phyloP scores from a whole-genome alignment of 1,140 invertebrate species.

The Nasonia giraulti region DNA sequence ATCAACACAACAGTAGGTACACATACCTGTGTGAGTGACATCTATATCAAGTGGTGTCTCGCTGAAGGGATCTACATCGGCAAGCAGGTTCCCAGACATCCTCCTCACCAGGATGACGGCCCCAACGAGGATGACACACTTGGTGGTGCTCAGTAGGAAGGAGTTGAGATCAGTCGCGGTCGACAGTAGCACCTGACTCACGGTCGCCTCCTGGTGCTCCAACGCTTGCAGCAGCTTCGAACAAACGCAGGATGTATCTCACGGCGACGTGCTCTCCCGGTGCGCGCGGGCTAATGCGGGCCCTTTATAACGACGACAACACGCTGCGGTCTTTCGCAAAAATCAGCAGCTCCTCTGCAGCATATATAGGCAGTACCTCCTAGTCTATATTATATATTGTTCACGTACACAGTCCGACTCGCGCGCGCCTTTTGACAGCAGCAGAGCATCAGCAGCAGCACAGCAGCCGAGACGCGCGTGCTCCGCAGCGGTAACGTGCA shows the following conservation, averaged over 20 bases:
- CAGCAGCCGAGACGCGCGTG: not conserved
- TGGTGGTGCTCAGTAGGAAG: slow-evolving; percentile 8
- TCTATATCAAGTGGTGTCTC: slow-evolving; percentile 60
- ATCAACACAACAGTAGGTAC: not conserved
- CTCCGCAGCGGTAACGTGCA: not conserved
- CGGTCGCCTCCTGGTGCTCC: not conserved
- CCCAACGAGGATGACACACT: slow-evolving; percentile 27
- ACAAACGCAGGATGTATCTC: not conserved
- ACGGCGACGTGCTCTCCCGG: not conserved
- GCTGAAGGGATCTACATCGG: slow-evolving; percentile 64
- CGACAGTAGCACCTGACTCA: not conserved
- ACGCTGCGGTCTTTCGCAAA: not conserved
- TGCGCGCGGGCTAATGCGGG: no score
- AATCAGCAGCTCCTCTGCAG: not conserved
- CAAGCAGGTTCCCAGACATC: slow-evolving; percentile 59
- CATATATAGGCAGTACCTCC: no score
- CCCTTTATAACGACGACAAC: not conserved
- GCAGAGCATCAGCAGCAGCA: not conserved
- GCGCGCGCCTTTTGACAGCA: not conserved
- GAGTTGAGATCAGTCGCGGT: slow-evolving; percentile 20
- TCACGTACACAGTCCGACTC: not conserved
- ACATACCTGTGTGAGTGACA: slow-evolving; percentile 29
- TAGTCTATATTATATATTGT: not conserved
- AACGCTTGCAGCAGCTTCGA: slow-evolving; percentile 4
- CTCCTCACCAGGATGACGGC: slow-evolving; percentile 30